These are phyloP conservation scores for Dicyrtomina minuta DNA, from an alignment of 2,888 invertebrate species.

Conservation along the genomic window DNA sequence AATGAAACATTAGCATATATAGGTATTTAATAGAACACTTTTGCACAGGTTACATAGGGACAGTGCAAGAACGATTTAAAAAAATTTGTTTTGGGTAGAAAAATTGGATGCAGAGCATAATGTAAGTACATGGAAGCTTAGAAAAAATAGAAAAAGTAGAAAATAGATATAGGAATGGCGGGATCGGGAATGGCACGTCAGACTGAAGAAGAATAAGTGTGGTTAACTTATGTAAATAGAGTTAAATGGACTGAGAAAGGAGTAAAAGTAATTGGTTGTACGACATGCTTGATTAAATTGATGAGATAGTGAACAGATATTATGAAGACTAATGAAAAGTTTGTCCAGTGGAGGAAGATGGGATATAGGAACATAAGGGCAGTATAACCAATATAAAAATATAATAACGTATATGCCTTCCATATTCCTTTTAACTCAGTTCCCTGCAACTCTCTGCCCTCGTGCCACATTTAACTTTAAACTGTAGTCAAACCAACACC, in stretches of 20 bases:
- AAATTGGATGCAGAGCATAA: neutral
- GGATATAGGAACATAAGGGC: neutral
- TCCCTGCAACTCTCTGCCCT: no score
- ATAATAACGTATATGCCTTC: no score
- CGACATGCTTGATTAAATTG: constrained; percentile 21
- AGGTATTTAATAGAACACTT: no score
- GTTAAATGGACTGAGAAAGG: constrained; percentile 9
- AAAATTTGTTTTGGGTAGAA: neutral
- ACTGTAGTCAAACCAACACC: no score
- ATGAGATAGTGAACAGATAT: constrained; percentile 16
- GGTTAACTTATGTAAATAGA: constrained; percentile 13
- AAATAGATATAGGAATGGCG: neutral
- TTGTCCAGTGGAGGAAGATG: constrained; percentile 10
- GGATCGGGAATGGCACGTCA: neutral
- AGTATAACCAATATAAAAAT: no score
- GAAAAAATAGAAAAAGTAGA: neutral
- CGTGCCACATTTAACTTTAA: no score
- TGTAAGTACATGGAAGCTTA: no score
- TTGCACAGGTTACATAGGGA: no score
- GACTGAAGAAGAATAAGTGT: constrained; percentile 5
- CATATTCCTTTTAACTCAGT: no score
- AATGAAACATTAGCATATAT: no score
- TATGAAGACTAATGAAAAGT: constrained; percentile 20
- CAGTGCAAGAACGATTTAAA: no score
- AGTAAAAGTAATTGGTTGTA: constrained; percentile 13